A percentile compares a stretch with the other conserved stretches of the same genome.
These are phyloP conservation scores for Apostichopus leukothele DNA, from an alignment of 53 echinoderm and acorn worm genomes.

Conservation along the genomic window DNA sequence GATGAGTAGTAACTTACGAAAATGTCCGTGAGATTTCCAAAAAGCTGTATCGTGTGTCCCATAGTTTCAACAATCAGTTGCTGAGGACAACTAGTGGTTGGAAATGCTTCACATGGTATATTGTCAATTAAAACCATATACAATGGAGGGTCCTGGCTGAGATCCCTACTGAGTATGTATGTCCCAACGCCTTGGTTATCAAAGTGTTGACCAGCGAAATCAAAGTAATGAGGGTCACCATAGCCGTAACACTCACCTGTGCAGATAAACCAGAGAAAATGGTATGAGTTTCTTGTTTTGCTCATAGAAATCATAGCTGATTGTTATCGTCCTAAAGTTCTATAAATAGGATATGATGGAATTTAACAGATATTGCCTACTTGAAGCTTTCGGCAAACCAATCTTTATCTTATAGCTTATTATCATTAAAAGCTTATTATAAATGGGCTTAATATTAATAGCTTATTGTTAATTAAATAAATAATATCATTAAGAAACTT, in stretches of 20 bases:
- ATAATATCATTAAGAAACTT: no score
- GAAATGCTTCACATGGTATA: slow-evolving; percentile 64
- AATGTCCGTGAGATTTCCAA: slow-evolving; percentile 28
- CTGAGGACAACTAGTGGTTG: slow-evolving; percentile 75
- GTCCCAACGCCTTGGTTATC: slow-evolving; percentile 85
- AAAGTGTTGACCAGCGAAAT: slow-evolving; percentile 69
- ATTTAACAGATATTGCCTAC: no score
- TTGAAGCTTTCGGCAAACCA: no score
- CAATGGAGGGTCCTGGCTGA: slow-evolving; percentile 39
- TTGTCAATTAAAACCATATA: slow-evolving; percentile 73
- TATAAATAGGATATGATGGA: no score
- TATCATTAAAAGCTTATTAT: no score
- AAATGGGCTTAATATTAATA: no score
- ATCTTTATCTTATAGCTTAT: no score
- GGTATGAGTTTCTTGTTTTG: no score
- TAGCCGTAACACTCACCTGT: slow-evolving; percentile 83
- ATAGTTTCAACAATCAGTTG: slow-evolving; percentile 58
- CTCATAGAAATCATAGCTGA: no score
- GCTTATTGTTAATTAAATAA: no score
- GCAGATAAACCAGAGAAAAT: background rate
- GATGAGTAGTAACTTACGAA: background rate
- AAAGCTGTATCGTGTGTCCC: slow-evolving; percentile 53
- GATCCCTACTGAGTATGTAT: slow-evolving; percentile 71
- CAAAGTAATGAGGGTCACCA: slow-evolving; percentile 89
- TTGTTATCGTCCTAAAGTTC: no score